A percentile compares a stretch with the other conserved stretches of the same genome.
Conservation (phyloP, 2,888 invertebrate species). For the Andrena praecox region DNA sequence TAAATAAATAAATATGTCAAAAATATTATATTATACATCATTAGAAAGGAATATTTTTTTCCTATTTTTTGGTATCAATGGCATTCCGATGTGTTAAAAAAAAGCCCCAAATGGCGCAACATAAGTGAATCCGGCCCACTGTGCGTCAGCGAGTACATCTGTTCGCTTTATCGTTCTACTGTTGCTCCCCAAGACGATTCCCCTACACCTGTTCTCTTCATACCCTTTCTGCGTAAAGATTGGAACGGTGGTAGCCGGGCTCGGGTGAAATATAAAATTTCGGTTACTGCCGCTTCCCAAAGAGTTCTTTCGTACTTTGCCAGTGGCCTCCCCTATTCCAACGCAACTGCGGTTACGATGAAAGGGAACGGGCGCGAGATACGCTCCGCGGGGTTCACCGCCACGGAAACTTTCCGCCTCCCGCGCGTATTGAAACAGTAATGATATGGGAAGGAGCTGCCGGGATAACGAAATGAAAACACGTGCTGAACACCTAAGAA, state of each 20-base stretch:
- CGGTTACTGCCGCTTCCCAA: neutral
- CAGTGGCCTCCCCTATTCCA: slow-evolving; percentile 12
- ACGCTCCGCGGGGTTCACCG: slow-evolving; percentile 23
- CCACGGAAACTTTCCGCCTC: slow-evolving; percentile 61
- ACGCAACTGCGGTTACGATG: slow-evolving; percentile 12
- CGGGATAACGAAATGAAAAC: slow-evolving; percentile 71
- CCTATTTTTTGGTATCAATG: too few relatives aligned
- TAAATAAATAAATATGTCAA: too few relatives aligned
- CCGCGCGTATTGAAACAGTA: slow-evolving; percentile 71
- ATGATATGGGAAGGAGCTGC: slow-evolving; percentile 64
- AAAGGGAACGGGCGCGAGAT: slow-evolving; percentile 14
- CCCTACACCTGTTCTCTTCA: neutral
- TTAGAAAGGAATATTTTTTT: too few relatives aligned
- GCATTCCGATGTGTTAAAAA: too few relatives aligned
- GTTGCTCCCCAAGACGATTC: neutral
- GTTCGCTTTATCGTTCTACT: too few relatives aligned
- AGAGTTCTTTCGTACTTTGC: slow-evolving; percentile 19
- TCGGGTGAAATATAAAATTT: slow-evolving; percentile 30
- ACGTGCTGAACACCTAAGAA: slow-evolving; percentile 61
- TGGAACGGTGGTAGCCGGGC: neutral
- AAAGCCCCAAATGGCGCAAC: too few relatives aligned
- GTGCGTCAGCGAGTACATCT: too few relatives aligned
- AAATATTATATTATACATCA: too few relatives aligned
- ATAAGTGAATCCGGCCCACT: too few relatives aligned
- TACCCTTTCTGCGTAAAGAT: neutral